Percentiles rank a stretch among this genome's conserved stretches.
These are phyloP conservation scores for Sinhomidia bicolor DNA, from an alignment of 2,888 invertebrate genomes.

Conservation along the genomic window DNA sequence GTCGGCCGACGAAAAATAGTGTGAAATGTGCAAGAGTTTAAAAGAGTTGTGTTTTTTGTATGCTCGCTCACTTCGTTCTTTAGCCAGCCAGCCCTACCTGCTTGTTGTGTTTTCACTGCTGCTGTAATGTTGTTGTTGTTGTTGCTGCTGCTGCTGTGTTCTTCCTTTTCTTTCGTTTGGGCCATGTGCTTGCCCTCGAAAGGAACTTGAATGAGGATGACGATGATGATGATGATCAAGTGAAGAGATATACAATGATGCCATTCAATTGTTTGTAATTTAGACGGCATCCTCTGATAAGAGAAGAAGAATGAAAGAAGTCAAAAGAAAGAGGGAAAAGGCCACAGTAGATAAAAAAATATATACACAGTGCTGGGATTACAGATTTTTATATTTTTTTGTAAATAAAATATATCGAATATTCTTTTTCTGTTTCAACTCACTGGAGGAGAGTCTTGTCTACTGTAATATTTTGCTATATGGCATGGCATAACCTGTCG, in stretches of 20 bases:
- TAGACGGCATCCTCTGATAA: conserved; percentile 61
- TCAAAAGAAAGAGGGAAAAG: conserved; percentile 1
- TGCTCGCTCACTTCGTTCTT: background rate
- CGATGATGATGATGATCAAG: conserved; percentile 33
- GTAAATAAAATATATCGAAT: conserved; percentile 3
- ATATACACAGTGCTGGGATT: background rate
- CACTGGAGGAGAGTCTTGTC: background rate
- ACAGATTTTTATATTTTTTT: background rate
- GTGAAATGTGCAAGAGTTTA: conserved; percentile 55
- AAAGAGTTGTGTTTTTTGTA: background rate
- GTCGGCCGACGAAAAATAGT: conserved; percentile 20
- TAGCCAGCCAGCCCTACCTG: conserved; percentile 37
- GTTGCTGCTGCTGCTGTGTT: background rate
- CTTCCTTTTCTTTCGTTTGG: background rate
- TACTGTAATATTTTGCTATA: background rate
- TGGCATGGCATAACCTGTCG: background rate
- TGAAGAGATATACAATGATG: conserved; percentile 61
- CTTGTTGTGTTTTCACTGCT: background rate
- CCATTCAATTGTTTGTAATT: conserved; percentile 63
- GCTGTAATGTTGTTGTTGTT: background rate
- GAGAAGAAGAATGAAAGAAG: conserved; percentile 27
- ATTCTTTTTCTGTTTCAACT: too few relatives aligned
- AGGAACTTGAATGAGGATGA: conserved; percentile 5
- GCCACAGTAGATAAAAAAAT: background rate
- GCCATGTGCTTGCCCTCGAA: conserved; percentile 32